Evolutionary conservation across 2,113 vertebrate species (phyloP).

Genomic region (Dicerorhinus sumatrensis): DNA sequence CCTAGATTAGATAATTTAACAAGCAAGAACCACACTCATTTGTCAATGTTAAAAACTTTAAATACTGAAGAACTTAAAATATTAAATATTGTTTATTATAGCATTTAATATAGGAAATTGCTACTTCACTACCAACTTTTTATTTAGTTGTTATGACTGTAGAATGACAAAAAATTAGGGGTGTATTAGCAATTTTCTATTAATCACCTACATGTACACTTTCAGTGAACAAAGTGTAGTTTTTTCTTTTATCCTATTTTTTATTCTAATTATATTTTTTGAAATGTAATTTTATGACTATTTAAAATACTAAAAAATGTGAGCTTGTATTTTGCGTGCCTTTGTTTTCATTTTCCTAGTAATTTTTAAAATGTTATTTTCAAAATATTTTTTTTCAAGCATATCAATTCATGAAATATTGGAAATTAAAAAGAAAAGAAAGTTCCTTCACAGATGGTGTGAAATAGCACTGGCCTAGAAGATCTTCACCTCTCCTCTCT

Average conservation of each 20-base stretch:
- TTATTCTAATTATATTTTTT: slow-evolving; percentile 16
- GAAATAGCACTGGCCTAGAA: background rate
- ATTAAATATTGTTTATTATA: background rate
- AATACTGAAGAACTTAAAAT: slow-evolving; percentile 21
- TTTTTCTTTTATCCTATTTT: background rate
- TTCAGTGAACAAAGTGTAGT: background rate
- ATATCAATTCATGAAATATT: slow-evolving; percentile 30
- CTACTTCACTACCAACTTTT: background rate
- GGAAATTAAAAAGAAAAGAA: background rate
- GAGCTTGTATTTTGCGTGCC: background rate
- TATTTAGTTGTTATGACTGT: background rate
- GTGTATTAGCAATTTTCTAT: background rate
- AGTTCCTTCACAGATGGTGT: background rate
- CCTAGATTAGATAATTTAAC: background rate
- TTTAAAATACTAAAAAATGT: slow-evolving; percentile 45
- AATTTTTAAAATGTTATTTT: slow-evolving; percentile 18
- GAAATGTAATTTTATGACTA: slow-evolving; percentile 27
- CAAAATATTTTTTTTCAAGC: slow-evolving; percentile 29
- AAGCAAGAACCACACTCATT: background rate
- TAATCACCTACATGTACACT: background rate
- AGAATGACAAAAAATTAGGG: background rate
- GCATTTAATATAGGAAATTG: slow-evolving; percentile 11
- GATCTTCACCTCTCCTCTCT: background rate
- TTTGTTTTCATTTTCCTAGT: slow-evolving; percentile 34
- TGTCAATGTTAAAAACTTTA: background rate